phyloP scores from a whole-genome alignment of 2,113 vertebrate species.

The Dipodomys stephensi region DNA sequence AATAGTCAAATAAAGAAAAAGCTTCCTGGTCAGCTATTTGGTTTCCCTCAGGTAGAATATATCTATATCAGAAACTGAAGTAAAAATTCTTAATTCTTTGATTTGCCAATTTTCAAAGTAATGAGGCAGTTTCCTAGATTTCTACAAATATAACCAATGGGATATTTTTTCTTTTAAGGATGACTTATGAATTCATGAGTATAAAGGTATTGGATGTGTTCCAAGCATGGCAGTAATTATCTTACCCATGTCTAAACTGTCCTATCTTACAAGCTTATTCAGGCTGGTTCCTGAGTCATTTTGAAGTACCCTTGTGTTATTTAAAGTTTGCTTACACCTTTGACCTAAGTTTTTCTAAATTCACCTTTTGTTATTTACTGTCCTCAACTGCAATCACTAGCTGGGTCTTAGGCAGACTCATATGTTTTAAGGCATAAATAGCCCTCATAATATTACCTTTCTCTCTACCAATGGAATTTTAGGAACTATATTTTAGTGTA shows the following conservation, averaged over 20 bases:
- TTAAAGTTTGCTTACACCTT: not conserved
- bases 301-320: too few species aligned
- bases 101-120: constrained; percentile 48
- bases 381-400: not conserved
- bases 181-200: not conserved
- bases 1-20: not conserved
- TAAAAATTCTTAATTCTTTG: constrained; percentile 8
- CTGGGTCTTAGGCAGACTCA: not conserved
- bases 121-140: not conserved
- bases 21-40: not conserved
- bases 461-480: constrained; percentile 18
- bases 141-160: not conserved
- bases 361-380: not conserved
- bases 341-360: not conserved
- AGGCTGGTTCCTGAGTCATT: not conserved
- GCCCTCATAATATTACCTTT: not conserved
- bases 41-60: constrained; percentile 18
- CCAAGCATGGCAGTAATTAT: not conserved
- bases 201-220: not conserved
- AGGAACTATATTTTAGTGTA: constrained; percentile 13
- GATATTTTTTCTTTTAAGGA: not conserved
- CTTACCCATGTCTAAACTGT: not conserved
- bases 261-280: not conserved
- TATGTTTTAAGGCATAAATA: constrained; percentile 47
- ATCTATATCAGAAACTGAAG: not conserved